A percentile compares a stretch with the other conserved stretches of the same genome.
Evolutionary conservation across 2,888 invertebrate genomes (phyloP).

Genomic region (Pristionchus fissidentatus): DNA sequence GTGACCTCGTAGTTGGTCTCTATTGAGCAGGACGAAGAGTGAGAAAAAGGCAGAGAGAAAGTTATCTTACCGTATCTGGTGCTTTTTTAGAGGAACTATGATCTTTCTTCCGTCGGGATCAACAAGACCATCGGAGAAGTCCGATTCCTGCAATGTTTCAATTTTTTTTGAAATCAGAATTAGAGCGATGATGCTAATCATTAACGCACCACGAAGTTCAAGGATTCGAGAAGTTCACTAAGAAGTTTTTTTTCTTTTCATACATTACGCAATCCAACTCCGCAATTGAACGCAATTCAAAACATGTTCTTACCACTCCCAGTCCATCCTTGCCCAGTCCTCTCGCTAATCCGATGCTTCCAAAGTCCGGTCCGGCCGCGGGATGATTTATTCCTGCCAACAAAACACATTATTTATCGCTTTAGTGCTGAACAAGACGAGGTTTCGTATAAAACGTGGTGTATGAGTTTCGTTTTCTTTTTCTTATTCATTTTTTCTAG

Average conservation of each 20-base stretch:
- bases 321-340: slow-evolving; percentile 21
- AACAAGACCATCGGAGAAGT: slow-evolving; percentile 29
- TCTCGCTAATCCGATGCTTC: slow-evolving; percentile 11
- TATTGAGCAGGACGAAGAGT: slow-evolving; percentile 16
- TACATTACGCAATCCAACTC: too few species aligned
- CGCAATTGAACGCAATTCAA: background rate
- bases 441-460: background rate
- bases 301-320: background rate
- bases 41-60: background rate
- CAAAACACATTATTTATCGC: background rate
- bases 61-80: slow-evolving; percentile 8
- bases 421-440: background rate
- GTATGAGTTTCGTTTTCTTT: background rate
- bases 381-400: slow-evolving; percentile 47
- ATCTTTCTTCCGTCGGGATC: slow-evolving; percentile 48
- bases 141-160: background rate
- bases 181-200: too few species aligned
- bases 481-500: too few species aligned
- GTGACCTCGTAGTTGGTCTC: too few species aligned
- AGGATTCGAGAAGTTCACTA: too few species aligned
- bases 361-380: slow-evolving; percentile 45
- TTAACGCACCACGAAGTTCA: too few species aligned
- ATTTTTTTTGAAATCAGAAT: too few species aligned
- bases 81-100: slow-evolving; percentile 41
- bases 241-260: too few species aligned